phyloP scores from a whole-genome alignment of 2,888 invertebrate species.

The Macropis europaea region DNA sequence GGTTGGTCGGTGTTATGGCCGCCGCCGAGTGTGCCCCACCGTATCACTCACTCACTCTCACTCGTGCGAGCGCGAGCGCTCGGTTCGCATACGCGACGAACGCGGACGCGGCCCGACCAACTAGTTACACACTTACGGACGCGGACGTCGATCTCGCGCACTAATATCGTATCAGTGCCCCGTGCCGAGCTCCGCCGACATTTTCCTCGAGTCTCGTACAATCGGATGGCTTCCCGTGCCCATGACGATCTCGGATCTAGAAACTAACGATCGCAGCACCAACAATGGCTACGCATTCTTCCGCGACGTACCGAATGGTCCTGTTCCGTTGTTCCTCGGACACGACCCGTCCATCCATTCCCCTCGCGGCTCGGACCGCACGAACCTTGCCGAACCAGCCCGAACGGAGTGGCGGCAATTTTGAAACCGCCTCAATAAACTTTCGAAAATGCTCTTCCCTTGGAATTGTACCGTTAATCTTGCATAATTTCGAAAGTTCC shows the following conservation, averaged over 20 bases:
- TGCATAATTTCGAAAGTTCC: no score
- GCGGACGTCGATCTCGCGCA: conserved; percentile 42
- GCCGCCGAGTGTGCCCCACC: conserved; percentile 71
- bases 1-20: conserved; percentile 76
- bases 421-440: conserved; percentile 28
- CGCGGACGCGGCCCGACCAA: conserved; percentile 60
- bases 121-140: conserved; percentile 55
- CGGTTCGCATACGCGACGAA: conserved; percentile 67
- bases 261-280: conserved; percentile 79
- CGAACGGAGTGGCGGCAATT: conserved; percentile 54
- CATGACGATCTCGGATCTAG: conserved; percentile 80
- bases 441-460: not conserved
- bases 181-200: conserved; percentile 78
- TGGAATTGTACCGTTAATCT: not conserved
- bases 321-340: conserved; percentile 72
- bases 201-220: conserved; percentile 79
- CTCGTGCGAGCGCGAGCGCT: conserved; percentile 67
- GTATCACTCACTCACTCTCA: conserved; percentile 72
- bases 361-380: conserved; percentile 21
- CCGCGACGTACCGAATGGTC: conserved; percentile 76
- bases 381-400: conserved; percentile 21
- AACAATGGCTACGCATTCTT: conserved; percentile 81
- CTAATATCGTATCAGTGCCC: conserved; percentile 78
- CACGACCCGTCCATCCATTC: conserved; percentile 42
- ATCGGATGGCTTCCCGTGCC: conserved; percentile 81